Evolutionary conservation across 2,113 vertebrate species (phyloP).

Genomic region (Lophotis ruficrista): DNA sequence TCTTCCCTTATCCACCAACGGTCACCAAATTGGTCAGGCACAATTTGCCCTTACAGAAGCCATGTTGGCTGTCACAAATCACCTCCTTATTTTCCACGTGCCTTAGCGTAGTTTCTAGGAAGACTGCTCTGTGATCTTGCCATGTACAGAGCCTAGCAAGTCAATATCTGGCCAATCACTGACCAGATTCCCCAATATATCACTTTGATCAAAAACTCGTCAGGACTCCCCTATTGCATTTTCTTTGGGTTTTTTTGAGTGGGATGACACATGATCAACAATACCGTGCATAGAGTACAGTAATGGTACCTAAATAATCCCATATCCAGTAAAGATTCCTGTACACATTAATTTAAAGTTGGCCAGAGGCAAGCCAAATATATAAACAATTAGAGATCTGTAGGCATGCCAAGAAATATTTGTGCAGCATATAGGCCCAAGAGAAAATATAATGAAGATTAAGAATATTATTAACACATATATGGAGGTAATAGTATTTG

Average conservation of each 20-base stretch:
- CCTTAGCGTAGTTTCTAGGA: too few relatives aligned
- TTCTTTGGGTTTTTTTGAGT: not conserved
- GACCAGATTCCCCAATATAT: not conserved
- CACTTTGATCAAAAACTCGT: not conserved
- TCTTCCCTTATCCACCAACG: too few relatives aligned
- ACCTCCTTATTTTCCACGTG: too few relatives aligned
- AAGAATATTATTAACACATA: constrained; percentile 24
- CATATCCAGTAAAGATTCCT: not conserved
- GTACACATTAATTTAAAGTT: not conserved
- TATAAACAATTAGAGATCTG: constrained; percentile 31
- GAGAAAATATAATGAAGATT: constrained; percentile 52
- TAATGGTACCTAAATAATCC: not conserved
- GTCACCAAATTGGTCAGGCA: too few relatives aligned
- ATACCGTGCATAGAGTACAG: not conserved
- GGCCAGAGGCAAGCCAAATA: constrained; percentile 32
- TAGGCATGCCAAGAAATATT: constrained; percentile 44
- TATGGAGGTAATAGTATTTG: not conserved
- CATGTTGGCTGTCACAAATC: too few relatives aligned
- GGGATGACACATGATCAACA: not conserved
- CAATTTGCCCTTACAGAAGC: too few relatives aligned
- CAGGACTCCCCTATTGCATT: not conserved
- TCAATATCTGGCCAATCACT: not conserved
- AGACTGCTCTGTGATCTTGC: too few relatives aligned
- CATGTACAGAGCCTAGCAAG: too few relatives aligned
- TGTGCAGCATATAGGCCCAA: not conserved